A percentile compares a stretch with the other conserved stretches of the same genome.
Evolutionary conservation across 92 coral and sea anemone genomes (phyloP).

Genomic region (Actinostola sp.): DNA sequence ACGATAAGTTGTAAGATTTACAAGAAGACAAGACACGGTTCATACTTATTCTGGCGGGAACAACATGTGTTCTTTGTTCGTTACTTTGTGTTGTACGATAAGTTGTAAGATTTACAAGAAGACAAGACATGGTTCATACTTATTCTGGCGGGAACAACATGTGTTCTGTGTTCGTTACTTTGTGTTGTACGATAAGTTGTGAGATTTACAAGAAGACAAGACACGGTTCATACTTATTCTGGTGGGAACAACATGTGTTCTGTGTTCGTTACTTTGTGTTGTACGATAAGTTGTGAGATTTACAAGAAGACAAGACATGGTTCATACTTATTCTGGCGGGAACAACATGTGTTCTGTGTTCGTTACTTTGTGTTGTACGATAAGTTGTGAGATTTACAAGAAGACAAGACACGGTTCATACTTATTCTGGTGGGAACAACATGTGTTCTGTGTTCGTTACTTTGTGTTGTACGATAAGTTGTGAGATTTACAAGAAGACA

Average conservation of each 20-base stretch:
- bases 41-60: conserved; percentile 75
- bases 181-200: conserved; percentile 13
- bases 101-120: too few species aligned
- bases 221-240: conserved; percentile 59
- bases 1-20: too few species aligned
- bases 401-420: conserved; percentile 28
- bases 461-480: conserved; percentile 15
- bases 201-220: neutral
- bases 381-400: too few species aligned
- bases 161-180: conserved; percentile 45
- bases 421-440: conserved; percentile 66
- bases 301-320: neutral
- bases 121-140: conserved; percentile 43
- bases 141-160: conserved; percentile 62
- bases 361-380: conserved; percentile 24
- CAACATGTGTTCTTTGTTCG: conserved; percentile 49
- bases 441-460: conserved; percentile 47
- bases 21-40: neutral
- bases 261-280: conserved; percentile 34
- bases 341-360: conserved; percentile 46
- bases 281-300: too few species aligned
- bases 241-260: conserved; percentile 58
- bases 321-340: conserved; percentile 74
- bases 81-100: conserved; percentile 15
- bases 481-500: neutral